phyloP scores from a whole-genome alignment of 2,797 vertebrate genomes.

The Scarus forsteni region DNA sequence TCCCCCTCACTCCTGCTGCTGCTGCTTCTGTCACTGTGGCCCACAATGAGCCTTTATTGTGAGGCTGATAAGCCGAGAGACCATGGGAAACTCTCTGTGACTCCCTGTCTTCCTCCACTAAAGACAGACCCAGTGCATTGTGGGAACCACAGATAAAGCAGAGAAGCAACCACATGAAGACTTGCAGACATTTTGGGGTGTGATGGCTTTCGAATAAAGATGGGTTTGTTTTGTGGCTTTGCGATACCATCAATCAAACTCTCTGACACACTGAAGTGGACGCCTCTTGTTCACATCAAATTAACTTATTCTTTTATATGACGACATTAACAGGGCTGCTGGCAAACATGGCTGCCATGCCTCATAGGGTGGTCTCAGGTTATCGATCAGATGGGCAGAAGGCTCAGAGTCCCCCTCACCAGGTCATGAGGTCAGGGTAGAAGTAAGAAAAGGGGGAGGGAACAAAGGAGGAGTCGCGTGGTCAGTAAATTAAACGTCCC shows the following conservation, averaged over 20 bases:
- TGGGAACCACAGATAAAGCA: slow-evolving; percentile 28
- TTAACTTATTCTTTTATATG: too few relatives aligned
- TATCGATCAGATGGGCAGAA: slow-evolving; percentile 67
- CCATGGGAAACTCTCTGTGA: slow-evolving; percentile 62
- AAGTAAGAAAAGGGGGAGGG: slow-evolving; percentile 55
- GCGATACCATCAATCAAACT: slow-evolving; percentile 66
- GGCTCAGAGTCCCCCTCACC: slow-evolving; percentile 35
- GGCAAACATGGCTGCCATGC: slow-evolving; percentile 44
- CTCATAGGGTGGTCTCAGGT: slow-evolving; percentile 65
- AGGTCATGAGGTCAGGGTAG: slow-evolving; percentile 75
- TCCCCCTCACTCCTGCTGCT: slow-evolving; percentile 13
- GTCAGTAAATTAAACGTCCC: slow-evolving; percentile 75
- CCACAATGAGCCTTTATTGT: slow-evolving; percentile 71
- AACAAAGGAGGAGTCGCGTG: slow-evolving; percentile 37
- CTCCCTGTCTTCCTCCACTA: slow-evolving; percentile 32
- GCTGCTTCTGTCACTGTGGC: slow-evolving; percentile 26
- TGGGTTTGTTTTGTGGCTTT: slow-evolving; percentile 22
- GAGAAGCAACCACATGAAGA: slow-evolving; percentile 48
- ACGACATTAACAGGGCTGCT: slow-evolving; percentile 15
- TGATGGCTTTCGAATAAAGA: slow-evolving; percentile 8
- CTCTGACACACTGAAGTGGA: slow-evolving; percentile 54
- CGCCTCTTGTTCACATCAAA: slow-evolving; percentile 46
- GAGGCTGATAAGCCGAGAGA: slow-evolving; percentile 59
- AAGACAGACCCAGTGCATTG: slow-evolving; percentile 41
- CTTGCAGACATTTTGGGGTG: slow-evolving; percentile 32